Conservation (phyloP, 2,797 vertebrate species). For the Crocodylus rhombifer region DNA sequence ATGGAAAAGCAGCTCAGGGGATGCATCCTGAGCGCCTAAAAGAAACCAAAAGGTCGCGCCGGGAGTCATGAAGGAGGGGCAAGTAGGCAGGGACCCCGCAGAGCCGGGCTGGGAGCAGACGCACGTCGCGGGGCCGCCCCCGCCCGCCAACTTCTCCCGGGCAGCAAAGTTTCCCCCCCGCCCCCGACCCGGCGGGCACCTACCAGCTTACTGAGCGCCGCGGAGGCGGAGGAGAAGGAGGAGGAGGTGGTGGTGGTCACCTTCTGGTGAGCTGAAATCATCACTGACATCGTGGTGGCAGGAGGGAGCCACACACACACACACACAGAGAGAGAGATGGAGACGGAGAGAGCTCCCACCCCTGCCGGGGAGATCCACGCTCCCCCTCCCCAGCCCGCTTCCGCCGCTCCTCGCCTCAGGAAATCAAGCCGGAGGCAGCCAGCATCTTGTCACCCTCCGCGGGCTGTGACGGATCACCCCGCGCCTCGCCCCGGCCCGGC, state of each 20-base stretch:
- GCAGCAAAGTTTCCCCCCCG: too few relatives aligned
- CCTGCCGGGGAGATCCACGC: too few relatives aligned
- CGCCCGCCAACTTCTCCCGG: too few relatives aligned
- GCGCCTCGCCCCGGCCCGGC: constrained; percentile 59
- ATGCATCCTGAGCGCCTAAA: neutral
- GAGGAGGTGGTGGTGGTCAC: constrained; percentile 78
- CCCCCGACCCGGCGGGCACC: neutral
- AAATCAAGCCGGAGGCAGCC: constrained; percentile 71
- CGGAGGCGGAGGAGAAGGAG: constrained; percentile 68
- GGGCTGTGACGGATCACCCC: neutral
- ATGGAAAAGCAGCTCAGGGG: constrained; percentile 34
- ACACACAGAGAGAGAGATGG: too few relatives aligned
- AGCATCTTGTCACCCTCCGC: constrained; percentile 41
- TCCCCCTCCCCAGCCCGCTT: neutral
- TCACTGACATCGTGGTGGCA: constrained; percentile 75
- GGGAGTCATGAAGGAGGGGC: too few relatives aligned
- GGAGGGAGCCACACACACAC: too few relatives aligned
- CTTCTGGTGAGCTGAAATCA: constrained; percentile 85
- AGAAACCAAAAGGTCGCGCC: too few relatives aligned
- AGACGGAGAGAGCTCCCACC: neutral
- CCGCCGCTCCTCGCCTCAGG: constrained; percentile 19
- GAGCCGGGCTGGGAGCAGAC: too few relatives aligned
- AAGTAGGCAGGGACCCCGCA: too few relatives aligned
- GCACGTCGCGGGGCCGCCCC: too few relatives aligned
- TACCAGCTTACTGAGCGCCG: constrained; percentile 81